Evolutionary conservation across 2,113 vertebrate genomes (phyloP).

Genomic region (Channa argus): DNA sequence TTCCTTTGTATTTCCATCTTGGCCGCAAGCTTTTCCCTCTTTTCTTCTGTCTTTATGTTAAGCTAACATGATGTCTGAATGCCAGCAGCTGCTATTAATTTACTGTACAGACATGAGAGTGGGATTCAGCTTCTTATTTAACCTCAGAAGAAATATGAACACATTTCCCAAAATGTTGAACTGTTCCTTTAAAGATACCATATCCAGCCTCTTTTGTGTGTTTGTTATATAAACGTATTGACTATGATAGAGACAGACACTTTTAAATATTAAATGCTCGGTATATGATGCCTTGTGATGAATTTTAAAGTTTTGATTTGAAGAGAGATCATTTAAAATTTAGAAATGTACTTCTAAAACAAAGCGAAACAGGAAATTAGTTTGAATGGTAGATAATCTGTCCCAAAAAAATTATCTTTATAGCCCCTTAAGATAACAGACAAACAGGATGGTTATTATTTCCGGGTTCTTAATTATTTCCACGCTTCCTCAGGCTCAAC

Average conservation of each 20-base stretch:
- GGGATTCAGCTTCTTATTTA: not conserved
- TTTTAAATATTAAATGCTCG: slow-evolving; percentile 32
- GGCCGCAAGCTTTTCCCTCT: too few relatives aligned
- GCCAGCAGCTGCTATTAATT: slow-evolving; percentile 3
- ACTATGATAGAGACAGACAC: not conserved
- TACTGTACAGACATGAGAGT: slow-evolving; percentile 6
- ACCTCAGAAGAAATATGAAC: not conserved
- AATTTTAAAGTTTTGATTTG: slow-evolving; percentile 7
- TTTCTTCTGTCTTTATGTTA: not conserved
- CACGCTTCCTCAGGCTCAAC: slow-evolving; percentile 23
- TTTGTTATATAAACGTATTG: not conserved
- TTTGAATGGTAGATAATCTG: slow-evolving; percentile 46
- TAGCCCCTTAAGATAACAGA: slow-evolving; percentile 29
- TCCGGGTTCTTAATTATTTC: slow-evolving; percentile 40
- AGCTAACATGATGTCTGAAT: slow-evolving; percentile 5
- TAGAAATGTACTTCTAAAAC: not conserved
- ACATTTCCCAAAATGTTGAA: not conserved
- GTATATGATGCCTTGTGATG: slow-evolving; percentile 15
- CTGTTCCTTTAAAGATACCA: slow-evolving; percentile 13
- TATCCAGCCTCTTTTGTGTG: not conserved
- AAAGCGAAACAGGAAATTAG: slow-evolving; percentile 29
- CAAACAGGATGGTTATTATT: slow-evolving; percentile 27
- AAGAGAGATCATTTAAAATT: not conserved
- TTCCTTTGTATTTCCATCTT: too few relatives aligned
- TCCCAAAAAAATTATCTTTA: slow-evolving; percentile 39